Base-by-base conservation (phyloP, 2,888 invertebrate species). In the Catotricha subobsoleta region DNA sequence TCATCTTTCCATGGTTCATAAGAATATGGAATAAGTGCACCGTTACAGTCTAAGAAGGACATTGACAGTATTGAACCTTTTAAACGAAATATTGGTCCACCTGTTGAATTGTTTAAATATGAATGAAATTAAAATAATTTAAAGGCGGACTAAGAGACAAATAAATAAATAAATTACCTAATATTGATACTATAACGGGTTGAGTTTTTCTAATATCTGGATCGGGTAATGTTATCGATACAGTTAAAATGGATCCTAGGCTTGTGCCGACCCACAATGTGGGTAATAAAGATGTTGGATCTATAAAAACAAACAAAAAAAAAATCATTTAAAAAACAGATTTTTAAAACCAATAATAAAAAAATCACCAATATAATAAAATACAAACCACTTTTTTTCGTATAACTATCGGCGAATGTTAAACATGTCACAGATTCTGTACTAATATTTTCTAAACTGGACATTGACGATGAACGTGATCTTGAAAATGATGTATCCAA, bases 191-290 rank as follows among this genome's bases (percentile, higher is more conserved):
- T 54, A 81, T 77, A 50, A 88, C 84, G 41, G 87, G 84, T 59
- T 88, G 87, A 48, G 81, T 75, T 58, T 79, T 76, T 55, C 90
- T 68, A 50, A 73, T 71, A 60, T 91, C 90, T 41, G 77, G 69
- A 54, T 81, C 78, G 45, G 81, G 76, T 50, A 83, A 77, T 59
- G 74, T 80, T 58, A 97, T 76, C 62, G 83, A 77, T 64, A 97
- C 78, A 47, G 92, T 90, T 55, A 97, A 73, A 59, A 94, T 87
- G 44, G 95, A 92, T 53, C 98, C 98, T 54, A 88, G 72, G 63
- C 90, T 91, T 51, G 95, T 97, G 54, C 98, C 97, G 54, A 97
- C 80, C 97, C 97, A 98, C 49, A 98, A 68, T 52, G 92, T 92
- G 50, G 97, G 92, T 54, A 72, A 65, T 57, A 81, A 70, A 52